Percentiles rank a stretch among this genome's conserved stretches.
These are phyloP conservation scores for Strigamia transsilvanica DNA, from an alignment of 2,888 invertebrate genomes.

Conservation along the genomic window DNA sequence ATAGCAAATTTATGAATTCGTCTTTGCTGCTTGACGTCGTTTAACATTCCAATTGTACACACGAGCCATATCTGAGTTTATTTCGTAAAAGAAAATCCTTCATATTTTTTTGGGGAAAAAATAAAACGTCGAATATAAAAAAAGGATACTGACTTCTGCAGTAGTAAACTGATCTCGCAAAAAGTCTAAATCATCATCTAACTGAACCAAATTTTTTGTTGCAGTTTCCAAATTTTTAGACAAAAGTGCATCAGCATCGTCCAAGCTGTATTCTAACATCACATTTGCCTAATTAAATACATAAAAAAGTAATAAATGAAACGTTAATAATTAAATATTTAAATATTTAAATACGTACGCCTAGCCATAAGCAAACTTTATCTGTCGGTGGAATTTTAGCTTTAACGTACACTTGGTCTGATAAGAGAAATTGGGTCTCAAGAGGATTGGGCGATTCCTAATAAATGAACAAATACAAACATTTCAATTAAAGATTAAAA, in stretches of 20 bases:
- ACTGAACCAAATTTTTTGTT: slow-evolving; percentile 80
- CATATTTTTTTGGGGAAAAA: neutral
- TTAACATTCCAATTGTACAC: slow-evolving; percentile 99
- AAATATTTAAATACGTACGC: slow-evolving; percentile 65
- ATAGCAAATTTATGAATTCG: neutral
- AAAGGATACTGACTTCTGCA: slow-evolving; percentile 83
- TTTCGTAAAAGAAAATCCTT: slow-evolving; percentile 56
- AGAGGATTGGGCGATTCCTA: slow-evolving; percentile 71
- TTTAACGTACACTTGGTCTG: slow-evolving; percentile 88
- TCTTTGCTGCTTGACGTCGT: slow-evolving; percentile 79
- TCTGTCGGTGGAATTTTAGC: slow-evolving; percentile 89
- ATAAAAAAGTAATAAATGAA: neutral
- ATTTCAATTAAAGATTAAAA: neutral
- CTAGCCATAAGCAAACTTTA: slow-evolving; percentile 77
- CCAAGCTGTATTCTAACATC: slow-evolving; percentile 93
- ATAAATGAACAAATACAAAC: slow-evolving; percentile 53
- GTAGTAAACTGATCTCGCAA: slow-evolving; percentile 97
- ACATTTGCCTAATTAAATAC: slow-evolving; percentile 75
- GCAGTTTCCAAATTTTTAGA: slow-evolving; percentile 85
- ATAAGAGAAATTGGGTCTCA: slow-evolving; percentile 89
- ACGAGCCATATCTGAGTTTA: slow-evolving; percentile 81
- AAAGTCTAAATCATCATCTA: slow-evolving; percentile 93
- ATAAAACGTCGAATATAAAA: neutral
- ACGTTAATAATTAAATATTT: neutral
- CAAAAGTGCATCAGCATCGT: slow-evolving; percentile 86